phyloP scores from a whole-genome alignment of 2,888 invertebrate genomes.

The Dynastes hyllus region DNA sequence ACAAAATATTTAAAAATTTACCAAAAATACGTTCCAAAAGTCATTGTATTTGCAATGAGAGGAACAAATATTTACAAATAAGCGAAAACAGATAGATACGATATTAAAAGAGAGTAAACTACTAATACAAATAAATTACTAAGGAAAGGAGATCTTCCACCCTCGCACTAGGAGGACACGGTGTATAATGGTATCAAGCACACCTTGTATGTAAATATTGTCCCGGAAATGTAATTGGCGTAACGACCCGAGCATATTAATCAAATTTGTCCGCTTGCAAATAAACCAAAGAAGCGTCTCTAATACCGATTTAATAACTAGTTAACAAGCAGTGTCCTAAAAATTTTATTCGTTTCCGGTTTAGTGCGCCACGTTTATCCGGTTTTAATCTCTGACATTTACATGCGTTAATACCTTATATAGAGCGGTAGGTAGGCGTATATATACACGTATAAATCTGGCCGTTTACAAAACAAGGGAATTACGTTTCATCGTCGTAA shows the following conservation, averaged over 20 bases:
- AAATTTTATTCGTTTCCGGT: slow-evolving; percentile 20
- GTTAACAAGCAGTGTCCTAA: slow-evolving; percentile 8
- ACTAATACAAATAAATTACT: no score
- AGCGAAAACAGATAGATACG: no score
- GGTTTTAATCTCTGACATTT: slow-evolving; percentile 24
- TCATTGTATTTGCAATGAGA: no score
- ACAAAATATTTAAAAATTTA: no score
- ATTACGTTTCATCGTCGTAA: slow-evolving; percentile 4
- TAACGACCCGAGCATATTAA: neutral
- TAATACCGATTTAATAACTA: slow-evolving; percentile 13
- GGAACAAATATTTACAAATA: no score
- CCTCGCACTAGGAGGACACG: no score
- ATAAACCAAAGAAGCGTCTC: neutral
- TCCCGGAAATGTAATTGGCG: neutral
- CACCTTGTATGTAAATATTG: no score
- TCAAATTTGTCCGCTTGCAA: neutral
- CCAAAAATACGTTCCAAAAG: no score
- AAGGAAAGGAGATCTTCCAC: no score
- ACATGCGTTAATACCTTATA: slow-evolving; percentile 22
- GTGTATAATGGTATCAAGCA: no score
- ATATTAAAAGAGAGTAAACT: no score
- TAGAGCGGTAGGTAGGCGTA: neutral
- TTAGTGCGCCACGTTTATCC: slow-evolving; percentile 10
- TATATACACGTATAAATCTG: neutral
- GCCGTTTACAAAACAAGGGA: slow-evolving; percentile 9